Conservation (phyloP, 1,140 invertebrate species). For the Bombus terrestris region DNA sequence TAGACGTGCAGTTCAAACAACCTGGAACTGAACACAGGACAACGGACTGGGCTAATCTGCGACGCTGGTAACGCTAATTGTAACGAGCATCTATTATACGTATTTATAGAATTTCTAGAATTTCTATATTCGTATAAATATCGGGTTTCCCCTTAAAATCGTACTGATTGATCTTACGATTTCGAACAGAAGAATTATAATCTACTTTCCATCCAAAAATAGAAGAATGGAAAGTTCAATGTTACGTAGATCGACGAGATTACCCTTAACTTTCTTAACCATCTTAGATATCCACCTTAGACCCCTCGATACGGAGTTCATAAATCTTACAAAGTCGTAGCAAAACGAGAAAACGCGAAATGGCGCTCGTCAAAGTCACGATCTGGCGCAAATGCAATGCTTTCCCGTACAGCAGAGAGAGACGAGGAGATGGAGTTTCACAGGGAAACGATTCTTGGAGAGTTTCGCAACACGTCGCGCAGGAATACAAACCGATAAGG, state of each 20-base stretch:
- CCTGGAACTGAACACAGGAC: conserved; percentile 45
- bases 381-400: conserved; percentile 19
- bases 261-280: too few relatives aligned
- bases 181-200: too few relatives aligned
- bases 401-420: not conserved
- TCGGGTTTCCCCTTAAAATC: too few relatives aligned
- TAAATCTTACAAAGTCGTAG: not conserved
- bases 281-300: not conserved
- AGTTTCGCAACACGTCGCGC: conserved; percentile 3
- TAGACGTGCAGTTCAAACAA: conserved; percentile 21
- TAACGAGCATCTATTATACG: not conserved
- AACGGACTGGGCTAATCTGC: conserved; percentile 34
- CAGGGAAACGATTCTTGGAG: not conserved
- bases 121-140: conserved; percentile 4
- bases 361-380: not conserved
- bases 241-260: not conserved
- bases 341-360: not conserved
- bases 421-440: not conserved
- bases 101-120: not conserved
- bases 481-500: conserved; percentile 58
- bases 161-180: too few relatives aligned
- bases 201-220: too few relatives aligned
- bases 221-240: too few relatives aligned
- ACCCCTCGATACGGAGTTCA: not conserved
- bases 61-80: not conserved